Base-by-base conservation (phyloP, 2,797 vertebrate genomes). In the Synanceia verrucosa region DNA sequence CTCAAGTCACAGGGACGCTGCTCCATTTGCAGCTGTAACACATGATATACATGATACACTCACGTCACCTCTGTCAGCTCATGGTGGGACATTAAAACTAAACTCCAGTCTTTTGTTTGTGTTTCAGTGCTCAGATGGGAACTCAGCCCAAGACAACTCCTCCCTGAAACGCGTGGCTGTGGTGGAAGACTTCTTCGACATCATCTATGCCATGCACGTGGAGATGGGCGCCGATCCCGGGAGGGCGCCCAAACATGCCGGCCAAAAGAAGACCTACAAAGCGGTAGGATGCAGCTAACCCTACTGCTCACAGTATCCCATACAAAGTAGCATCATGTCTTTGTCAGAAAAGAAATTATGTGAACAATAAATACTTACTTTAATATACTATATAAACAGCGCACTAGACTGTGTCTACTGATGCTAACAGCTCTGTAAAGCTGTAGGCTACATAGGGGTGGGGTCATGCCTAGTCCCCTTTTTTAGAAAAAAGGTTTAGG, bases 191-290 rank as follows among this genome's bases (percentile, higher is more conserved):
- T 99, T 99, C 95, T 99, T 98, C 79, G 97, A 99, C 95, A 99
- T 99, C 94, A 99, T 99, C 91, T 99, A 99, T 85, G 97, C 97
- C 73, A 98, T 98, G 97, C 97, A 99, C 65, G 97, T 99, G 91
- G 97, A 99, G 94, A 97, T 96, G 93, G 96, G 96, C 0, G 95
- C 95, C 0, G 97, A 98, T 86, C 96, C 96, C 0, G 96, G 96
- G 86, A 94, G 97, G 89, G 96, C 96, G 62, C 96, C 97, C 82
- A 99, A 98, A 91, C 97, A 99, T 60, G 97, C 97, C 0, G 97
- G 97, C 87, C 97, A 99, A 90, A 99, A 99, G 94, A 98, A 98
- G 93, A 98, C 97, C 88, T 99, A 99, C 94, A 96, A 97, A 92
- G 97, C 97, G 94, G 97, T 11, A 48, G n/a, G 26, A 16, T 36